Base-by-base conservation (phyloP, 2,797 vertebrate species). In the Anguilla marmorata region DNA sequence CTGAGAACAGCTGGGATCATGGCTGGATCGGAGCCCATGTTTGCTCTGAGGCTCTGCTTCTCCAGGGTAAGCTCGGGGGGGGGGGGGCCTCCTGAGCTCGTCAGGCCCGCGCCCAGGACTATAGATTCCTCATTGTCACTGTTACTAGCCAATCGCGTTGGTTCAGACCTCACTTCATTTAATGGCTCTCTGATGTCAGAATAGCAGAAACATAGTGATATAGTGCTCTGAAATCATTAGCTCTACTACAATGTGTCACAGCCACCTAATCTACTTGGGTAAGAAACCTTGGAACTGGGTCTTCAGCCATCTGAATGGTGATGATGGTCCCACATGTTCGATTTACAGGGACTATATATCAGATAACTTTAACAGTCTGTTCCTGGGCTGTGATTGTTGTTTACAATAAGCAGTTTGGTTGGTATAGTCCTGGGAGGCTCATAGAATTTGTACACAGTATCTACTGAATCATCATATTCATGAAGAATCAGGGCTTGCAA, bases 381-480 rank as follows among this genome's bases (percentile, higher is more conserved):
- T 87, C 95, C 95, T 95, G 94, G 90, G 89, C 52, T 27, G 87
- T 92, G 89, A 91, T 90, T 92, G 85, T 21, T 94, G 94, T 94
- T 95, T 93, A 93, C 92, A 93, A 92, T 89, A 90, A 89, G 87
- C 82, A 58, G 16, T 58, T 56, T 84, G 56, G 8, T 84, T 54
- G 87, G 85, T 84, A 88, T 74, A 89, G 87, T 90, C 88, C 88
- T 79, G 88, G 89, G 88, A 89, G 89, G 89, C 89, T 92, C 90
- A 93, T 92, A 8, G 14, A 41, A 83, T 83, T 9, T 83, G 21
- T 52, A 21, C 45, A 48, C 41, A 24, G 37, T 83, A 52, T 52
- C 48, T 52, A 48, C 41, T 24, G 41, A n/a, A 83, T 82, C n/a
- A 48, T 52, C n/a, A 48, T n/a, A 82, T 50, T 85, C 9, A 58